Conservation (phyloP, 2,113 vertebrate genomes). For the Ceratotherium simum region DNA sequence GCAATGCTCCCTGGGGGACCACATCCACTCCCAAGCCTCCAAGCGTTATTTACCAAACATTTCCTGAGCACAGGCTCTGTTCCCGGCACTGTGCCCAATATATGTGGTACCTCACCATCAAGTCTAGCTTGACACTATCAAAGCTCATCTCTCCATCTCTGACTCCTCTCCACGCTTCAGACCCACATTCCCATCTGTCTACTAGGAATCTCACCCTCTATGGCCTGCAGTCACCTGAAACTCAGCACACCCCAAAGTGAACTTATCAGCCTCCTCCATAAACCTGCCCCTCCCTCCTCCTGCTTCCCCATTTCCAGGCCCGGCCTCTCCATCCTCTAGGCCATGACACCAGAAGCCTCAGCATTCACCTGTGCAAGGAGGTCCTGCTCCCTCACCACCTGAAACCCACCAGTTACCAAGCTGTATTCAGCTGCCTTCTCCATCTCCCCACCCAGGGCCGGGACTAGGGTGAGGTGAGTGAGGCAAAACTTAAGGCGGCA, state of each 20-base stretch:
- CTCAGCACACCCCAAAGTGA: neutral
- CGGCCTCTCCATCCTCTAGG: neutral
- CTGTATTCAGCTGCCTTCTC: neutral
- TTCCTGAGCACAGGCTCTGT: neutral
- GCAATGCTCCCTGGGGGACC: neutral
- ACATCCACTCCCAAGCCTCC: neutral
- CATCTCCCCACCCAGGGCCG: no score
- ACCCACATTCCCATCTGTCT: neutral
- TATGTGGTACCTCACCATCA: rapidly evolving
- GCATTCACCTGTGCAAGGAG: neutral
- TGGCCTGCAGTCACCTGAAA: neutral
- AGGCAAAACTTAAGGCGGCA: neutral
- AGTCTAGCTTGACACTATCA: neutral
- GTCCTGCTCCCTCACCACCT: neutral
- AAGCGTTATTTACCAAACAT: neutral
- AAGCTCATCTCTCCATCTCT: neutral
- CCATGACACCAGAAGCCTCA: neutral
- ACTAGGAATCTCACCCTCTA: neutral
- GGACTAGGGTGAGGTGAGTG: neutral
- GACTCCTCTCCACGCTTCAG: neutral
- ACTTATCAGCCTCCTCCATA: neutral
- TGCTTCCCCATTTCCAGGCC: neutral
- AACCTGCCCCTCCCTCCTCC: neutral
- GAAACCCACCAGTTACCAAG: neutral
- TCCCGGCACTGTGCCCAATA: neutral